Base-by-base conservation (phyloP, 2,888 invertebrate species). In the Habroteleia sp. region DNA sequence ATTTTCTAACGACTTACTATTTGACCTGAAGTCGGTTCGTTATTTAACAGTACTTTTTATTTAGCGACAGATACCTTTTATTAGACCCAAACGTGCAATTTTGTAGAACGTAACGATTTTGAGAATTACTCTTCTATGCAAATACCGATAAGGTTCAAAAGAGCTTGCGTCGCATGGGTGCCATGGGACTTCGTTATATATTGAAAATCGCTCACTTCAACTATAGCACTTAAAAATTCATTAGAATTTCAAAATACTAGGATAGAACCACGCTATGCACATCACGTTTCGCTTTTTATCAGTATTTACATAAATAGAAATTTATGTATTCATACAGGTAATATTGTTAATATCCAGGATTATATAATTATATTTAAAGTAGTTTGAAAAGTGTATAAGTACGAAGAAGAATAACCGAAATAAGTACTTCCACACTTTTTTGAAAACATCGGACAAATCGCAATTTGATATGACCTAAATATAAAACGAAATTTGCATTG, bases 61-160 rank as follows among this genome's bases (percentile, higher is more conserved):
- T 82, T 80, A 80, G 76, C 77, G 82, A 81, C 80, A 80, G 82
- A 83, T 84, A 84, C 77, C 78, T 80, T 83, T 83, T 84, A 85
- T 80, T 79, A 80, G 74, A 78, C 86, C 86, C 86, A 78, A 77
- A 84, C 79, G 86, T 82, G 80, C 83, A 82, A 80, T 87, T 84
- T 79, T 77, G 77, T 74, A 79, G 75, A 76, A 79, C 80, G 81
- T 84, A 85, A 85, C 86, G 86, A 86, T 87, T 85, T 86, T 84
- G 86, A 83, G 84, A 86, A 87, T 82, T 85, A 85, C 83, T 83
- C 81, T 85, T 85, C 84, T 85, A 86, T 86, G 86, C 85, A 85
- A 86, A 87, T 86, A 85, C 84, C 85, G 84, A 86, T 85, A 84
- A 84, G 83, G 82, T 82, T 74, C 79, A 77, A 79, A 79, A 79